A percentile compares a stretch with the other conserved stretches of the same genome.
phyloP scores from a whole-genome alignment of 2,113 vertebrate species.

The Acanthochromis polyacanthus region DNA sequence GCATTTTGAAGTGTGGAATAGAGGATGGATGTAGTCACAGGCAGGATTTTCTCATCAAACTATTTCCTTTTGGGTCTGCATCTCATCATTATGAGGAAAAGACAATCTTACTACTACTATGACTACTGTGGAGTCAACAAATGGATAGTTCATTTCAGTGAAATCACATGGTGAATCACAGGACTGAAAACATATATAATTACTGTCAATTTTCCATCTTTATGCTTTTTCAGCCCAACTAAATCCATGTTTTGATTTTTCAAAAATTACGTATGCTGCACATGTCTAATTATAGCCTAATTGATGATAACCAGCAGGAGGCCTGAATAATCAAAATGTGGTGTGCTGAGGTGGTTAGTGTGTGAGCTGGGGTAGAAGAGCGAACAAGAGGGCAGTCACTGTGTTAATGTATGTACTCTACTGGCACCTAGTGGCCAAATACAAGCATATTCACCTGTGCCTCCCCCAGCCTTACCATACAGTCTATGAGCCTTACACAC shows the following conservation, averaged over 20 bases:
- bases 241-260: too few relatives aligned
- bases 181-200: not conserved
- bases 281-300: too few relatives aligned
- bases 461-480: too few relatives aligned
- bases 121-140: conserved; percentile 4
- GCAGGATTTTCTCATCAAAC: conserved; percentile 20
- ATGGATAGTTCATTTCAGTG: not conserved
- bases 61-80: conserved; percentile 54
- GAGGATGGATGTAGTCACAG: conserved; percentile 30
- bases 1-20: conserved; percentile 38
- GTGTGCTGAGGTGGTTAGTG: too few relatives aligned
- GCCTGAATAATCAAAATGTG: too few relatives aligned
- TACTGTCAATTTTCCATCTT: not conserved
- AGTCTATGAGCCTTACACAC: too few relatives aligned
- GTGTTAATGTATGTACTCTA: conserved; percentile 9
- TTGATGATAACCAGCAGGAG: too few relatives aligned
- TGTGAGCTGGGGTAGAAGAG: too few relatives aligned
- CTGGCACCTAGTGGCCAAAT: conserved; percentile 59
- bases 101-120: not conserved
- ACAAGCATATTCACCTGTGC: not conserved
- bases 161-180: not conserved
- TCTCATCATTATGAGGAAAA: conserved; percentile 31
- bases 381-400: too few relatives aligned
- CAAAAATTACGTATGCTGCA: too few relatives aligned
- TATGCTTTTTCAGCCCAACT: not conserved